These are phyloP conservation scores for Orycteropus afer DNA, from an alignment of 2,113 vertebrate species.

Conservation along the genomic window DNA sequence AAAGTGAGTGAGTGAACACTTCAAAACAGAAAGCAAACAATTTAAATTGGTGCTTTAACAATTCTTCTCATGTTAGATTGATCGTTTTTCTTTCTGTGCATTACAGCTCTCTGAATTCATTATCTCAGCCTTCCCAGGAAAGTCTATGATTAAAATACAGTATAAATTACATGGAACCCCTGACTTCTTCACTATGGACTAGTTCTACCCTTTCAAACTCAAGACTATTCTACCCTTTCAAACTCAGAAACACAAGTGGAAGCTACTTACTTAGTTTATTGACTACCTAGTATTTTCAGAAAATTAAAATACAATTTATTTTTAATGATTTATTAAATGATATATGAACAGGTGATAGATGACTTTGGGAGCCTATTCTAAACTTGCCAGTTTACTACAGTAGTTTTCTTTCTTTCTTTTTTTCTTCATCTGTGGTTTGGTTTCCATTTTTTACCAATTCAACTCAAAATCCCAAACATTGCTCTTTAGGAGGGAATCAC, in stretches of 20 bases:
- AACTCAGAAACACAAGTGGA: neutral
- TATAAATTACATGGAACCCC: neutral
- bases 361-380: neutral
- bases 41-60: neutral
- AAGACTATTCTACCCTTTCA: too few species aligned
- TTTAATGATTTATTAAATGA: constrained; percentile 19
- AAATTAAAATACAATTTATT: neutral
- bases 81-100: neutral
- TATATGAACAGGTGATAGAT: constrained; percentile 13
- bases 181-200: neutral
- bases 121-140: neutral
- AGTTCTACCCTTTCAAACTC: neutral
- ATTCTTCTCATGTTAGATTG: neutral
- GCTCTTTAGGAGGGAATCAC: neutral
- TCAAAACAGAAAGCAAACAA: neutral
- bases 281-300: neutral
- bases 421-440: too few species aligned
- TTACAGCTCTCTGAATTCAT: neutral
- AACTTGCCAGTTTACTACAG: neutral
- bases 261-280: neutral
- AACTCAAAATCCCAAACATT: neutral
- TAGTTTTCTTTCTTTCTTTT: neutral
- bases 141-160: neutral
- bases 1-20: neutral
- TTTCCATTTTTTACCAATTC: neutral